Conservation (phyloP, 2,113 vertebrate genomes). For the Calypte anna region DNA sequence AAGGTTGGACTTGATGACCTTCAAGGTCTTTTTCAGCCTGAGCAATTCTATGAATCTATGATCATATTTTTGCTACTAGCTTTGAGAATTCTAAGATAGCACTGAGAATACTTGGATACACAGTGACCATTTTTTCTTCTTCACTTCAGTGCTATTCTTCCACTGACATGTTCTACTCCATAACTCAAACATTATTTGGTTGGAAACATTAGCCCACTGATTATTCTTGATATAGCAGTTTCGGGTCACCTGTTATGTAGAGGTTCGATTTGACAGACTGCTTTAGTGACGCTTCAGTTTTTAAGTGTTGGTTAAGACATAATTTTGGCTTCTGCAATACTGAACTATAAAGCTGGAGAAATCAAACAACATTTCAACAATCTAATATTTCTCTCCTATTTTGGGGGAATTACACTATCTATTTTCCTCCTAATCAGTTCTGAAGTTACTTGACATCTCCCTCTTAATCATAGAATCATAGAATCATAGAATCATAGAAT, state of each 20-base stretch:
- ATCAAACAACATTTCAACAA: not conserved
- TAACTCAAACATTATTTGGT: not conserved
- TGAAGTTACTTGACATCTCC: not conserved
- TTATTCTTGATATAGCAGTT: not conserved
- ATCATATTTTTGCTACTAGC: no score
- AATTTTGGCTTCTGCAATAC: not conserved
- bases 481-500: no score
- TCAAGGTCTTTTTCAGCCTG: no score
- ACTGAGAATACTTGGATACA: no score
- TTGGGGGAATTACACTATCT: not conserved
- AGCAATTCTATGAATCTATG: no score
- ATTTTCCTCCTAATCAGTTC: not conserved
- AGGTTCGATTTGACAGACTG: not conserved
- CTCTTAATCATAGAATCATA: no score
- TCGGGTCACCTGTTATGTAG: not conserved
- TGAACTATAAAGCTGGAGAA: not conserved
- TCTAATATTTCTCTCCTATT: not conserved
- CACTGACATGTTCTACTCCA: not conserved
- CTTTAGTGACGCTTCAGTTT: not conserved
- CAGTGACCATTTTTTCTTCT: not conserved
- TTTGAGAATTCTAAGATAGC: no score
- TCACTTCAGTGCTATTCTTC: not conserved
- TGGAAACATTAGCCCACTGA: not conserved
- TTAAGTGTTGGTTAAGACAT: not conserved
- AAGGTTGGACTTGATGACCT: no score